These are phyloP conservation scores for Iguana delicatissima DNA, from an alignment of 2,797 vertebrate species.

Conservation along the genomic window DNA sequence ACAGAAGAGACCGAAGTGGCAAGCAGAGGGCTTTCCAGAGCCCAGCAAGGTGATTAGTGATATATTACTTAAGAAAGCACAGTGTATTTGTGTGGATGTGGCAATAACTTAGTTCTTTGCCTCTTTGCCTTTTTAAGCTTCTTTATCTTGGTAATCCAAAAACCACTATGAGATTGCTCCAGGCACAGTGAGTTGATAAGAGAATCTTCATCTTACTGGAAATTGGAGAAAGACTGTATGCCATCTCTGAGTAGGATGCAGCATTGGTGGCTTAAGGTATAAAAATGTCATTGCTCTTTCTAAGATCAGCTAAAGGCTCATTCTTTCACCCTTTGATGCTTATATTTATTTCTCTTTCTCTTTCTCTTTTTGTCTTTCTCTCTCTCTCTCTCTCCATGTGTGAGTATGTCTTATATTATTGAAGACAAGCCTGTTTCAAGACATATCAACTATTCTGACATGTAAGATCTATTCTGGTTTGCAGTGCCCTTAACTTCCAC, in stretches of 20 bases:
- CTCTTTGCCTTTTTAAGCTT: constrained; percentile 30
- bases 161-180: constrained; percentile 30
- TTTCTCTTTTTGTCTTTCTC: neutral
- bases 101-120: constrained; percentile 32
- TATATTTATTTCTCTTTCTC: too few species aligned
- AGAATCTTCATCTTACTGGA: constrained; percentile 5
- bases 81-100: constrained; percentile 25
- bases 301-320: neutral
- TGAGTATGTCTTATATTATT: neutral
- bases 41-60: neutral
- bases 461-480: neutral
- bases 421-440: neutral
- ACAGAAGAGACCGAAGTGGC: neutral
- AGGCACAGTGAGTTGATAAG: constrained; percentile 30
- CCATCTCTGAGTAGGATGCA: neutral
- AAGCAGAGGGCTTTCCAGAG: constrained; percentile 2
- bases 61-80: constrained; percentile 30
- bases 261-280: constrained; percentile 3
- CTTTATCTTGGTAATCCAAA: constrained; percentile 36
- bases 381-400: too few species aligned
- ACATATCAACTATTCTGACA: neutral
- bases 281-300: constrained; percentile 1
- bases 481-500: neutral
- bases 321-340: neutral
- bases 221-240: neutral